A percentile compares a stretch with the other conserved stretches of the same genome.
phyloP scores from a whole-genome alignment of 2,797 vertebrate genomes.

The Hyperoplus immaculatus region DNA sequence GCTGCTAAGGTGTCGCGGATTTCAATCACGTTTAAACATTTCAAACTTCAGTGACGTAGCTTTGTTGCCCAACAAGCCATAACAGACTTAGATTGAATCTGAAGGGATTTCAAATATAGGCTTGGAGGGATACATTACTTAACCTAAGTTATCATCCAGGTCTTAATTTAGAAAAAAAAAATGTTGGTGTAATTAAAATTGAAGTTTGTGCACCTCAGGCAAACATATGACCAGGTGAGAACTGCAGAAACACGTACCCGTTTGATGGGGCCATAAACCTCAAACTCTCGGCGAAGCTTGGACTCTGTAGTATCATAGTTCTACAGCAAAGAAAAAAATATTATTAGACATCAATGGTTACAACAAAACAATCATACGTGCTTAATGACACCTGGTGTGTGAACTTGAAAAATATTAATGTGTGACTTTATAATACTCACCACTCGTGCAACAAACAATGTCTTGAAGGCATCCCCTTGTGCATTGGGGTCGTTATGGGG shows the following conservation, averaged over 20 bases:
- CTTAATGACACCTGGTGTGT: neutral
- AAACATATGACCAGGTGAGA: neutral
- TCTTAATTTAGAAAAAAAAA: neutral
- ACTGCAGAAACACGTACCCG: slow-evolving; percentile 82
- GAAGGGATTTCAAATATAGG: neutral
- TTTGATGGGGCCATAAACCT: slow-evolving; percentile 96
- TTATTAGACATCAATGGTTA: neutral
- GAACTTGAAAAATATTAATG: no score
- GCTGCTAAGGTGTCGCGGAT: neutral
- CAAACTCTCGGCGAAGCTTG: slow-evolving; percentile 95
- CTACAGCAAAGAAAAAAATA: slow-evolving; percentile 72
- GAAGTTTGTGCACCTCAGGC: neutral
- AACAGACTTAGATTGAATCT: neutral
- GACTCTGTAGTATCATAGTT: slow-evolving; percentile 97
- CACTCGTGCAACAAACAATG: slow-evolving; percentile 94
- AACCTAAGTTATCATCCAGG: neutral
- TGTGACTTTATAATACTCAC: slow-evolving; percentile 79
- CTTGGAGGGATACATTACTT: no score
- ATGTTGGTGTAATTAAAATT: neutral
- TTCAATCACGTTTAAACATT: neutral
- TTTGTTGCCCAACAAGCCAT: neutral
- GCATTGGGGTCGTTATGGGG: slow-evolving; percentile 95
- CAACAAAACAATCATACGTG: neutral
- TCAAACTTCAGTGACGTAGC: neutral
- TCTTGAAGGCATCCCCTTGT: slow-evolving; percentile 97